Conservation (phyloP, 2,113 vertebrate species). For the Tichodroma muraria region DNA sequence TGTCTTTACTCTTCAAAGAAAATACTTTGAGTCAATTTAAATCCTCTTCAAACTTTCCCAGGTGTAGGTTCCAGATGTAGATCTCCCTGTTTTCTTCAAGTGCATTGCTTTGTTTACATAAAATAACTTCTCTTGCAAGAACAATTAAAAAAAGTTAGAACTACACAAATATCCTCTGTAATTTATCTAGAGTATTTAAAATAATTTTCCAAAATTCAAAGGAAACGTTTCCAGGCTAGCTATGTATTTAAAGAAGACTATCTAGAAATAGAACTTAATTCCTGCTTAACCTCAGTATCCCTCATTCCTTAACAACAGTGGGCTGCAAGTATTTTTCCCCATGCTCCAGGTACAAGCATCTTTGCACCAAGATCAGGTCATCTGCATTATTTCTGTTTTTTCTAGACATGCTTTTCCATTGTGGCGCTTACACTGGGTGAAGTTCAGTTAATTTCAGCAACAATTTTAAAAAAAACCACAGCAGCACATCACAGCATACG, state of each 20-base stretch:
- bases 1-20: background rate
- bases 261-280: background rate
- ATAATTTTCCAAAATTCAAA: background rate
- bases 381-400: background rate
- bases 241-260: background rate
- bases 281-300: background rate
- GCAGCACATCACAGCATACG: too few species aligned
- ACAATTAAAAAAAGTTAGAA: background rate
- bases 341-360: background rate
- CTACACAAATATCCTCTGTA: fast-evolving
- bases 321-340: background rate
- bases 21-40: background rate
- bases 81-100: background rate
- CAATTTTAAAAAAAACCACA: background rate
- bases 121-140: background rate
- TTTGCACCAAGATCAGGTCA: background rate
- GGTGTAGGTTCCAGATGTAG: background rate
- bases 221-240: background rate
- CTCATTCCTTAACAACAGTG: background rate
- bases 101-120: fast-evolving
- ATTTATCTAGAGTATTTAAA: background rate
- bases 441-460: background rate
- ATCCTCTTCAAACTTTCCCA: background rate
- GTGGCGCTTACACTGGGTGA: background rate
- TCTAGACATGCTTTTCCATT: background rate